Conservation (phyloP, 2,113 vertebrate species). For the Daubentonia madagascariensis region DNA sequence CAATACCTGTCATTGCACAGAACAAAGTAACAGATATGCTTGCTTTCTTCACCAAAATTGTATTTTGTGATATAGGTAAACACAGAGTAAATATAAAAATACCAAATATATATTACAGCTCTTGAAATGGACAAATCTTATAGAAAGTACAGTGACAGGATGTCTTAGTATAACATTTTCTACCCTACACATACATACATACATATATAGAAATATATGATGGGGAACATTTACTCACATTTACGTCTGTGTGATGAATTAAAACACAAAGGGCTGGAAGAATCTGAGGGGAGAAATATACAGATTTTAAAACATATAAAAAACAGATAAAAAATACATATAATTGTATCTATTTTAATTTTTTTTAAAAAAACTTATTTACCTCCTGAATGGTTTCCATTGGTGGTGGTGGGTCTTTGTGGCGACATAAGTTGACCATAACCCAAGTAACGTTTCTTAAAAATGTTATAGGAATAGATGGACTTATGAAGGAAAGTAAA, state of each 20-base stretch:
- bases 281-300: conserved; percentile 85
- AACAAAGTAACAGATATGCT: not conserved
- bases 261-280: conserved; percentile 97
- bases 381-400: conserved; percentile 99
- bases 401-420: conserved; percentile 98
- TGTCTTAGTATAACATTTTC: not conserved
- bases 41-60: conserved; percentile 5
- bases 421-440: conserved; percentile 99
- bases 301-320: not conserved
- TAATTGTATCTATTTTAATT: not conserved
- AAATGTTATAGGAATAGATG: conserved; percentile 99
- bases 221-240: conserved; percentile 88
- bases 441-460: conserved; percentile 99
- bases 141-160: not conserved
- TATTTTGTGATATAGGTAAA: not conserved
- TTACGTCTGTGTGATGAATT: conserved; percentile 99
- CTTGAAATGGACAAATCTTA: not conserved
- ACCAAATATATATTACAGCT: not conserved
- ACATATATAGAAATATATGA: not conserved
- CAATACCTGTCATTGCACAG: not conserved
- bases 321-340: conserved; percentile 17
- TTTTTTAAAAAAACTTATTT: not conserved
- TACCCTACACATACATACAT: not conserved
- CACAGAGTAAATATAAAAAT: not conserved
- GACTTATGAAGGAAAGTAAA: conserved; percentile 98